Evolutionary conservation across 2,888 invertebrate species (phyloP).

Genomic region (Quadroppia sp.): DNA sequence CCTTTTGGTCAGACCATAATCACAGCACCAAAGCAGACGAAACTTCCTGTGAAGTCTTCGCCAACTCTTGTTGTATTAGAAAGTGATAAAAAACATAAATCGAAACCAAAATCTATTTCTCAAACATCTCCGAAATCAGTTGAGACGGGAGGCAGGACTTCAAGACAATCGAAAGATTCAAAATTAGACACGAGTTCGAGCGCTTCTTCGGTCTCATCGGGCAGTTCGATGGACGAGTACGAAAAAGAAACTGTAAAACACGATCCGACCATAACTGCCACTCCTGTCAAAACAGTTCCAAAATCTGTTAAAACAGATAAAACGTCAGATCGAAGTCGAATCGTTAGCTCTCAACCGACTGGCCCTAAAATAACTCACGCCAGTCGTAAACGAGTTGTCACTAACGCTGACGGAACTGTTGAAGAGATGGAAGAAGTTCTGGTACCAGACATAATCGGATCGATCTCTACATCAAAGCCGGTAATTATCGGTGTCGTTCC

Average conservation of each 20-base stretch:
- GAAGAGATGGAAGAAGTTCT: constrained; percentile 45
- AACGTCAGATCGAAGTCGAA: constrained; percentile 6
- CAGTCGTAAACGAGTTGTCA: constrained; percentile 43
- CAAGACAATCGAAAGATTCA: constrained; percentile 42
- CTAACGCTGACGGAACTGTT: constrained; percentile 43
- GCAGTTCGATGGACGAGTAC: constrained; percentile 46
- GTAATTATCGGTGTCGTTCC: constrained; percentile 42
- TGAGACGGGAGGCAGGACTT: constrained; percentile 40
- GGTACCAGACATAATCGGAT: constrained; percentile 40
- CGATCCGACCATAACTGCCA: constrained; percentile 30
- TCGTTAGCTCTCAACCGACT: background rate
- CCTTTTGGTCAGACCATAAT: constrained; percentile 40
- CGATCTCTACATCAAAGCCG: constrained; percentile 41
- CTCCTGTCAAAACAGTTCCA: background rate
- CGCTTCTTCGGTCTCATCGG: constrained; percentile 42
- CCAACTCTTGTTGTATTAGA: constrained; percentile 42
- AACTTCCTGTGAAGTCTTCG: constrained; percentile 43
- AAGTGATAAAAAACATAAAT: constrained; percentile 40
- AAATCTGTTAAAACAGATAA: constrained; percentile 5
- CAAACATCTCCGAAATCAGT: constrained; percentile 43
- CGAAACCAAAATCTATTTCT: background rate
- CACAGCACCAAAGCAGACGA: constrained; percentile 22
- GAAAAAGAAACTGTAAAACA: constrained; percentile 42
- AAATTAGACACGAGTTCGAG: constrained; percentile 45
- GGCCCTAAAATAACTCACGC: constrained; percentile 43